Evolutionary conservation across 2,797 vertebrate genomes (phyloP).

Genomic region (Pipistrellus pipistrellus): DNA sequence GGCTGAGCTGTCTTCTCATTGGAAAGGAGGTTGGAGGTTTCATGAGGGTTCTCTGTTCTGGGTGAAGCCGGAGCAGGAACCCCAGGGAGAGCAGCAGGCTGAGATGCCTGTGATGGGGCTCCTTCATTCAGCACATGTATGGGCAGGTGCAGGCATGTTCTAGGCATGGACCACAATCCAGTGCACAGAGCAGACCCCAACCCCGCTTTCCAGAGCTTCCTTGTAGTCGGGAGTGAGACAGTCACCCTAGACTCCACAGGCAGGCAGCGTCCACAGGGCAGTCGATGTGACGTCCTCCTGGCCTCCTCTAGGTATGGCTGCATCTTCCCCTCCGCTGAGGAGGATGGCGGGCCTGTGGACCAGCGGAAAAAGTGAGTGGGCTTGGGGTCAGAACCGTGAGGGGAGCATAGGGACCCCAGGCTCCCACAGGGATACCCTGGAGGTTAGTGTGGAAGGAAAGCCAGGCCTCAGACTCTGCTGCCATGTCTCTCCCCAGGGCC

Average conservation of each 20-base stretch:
- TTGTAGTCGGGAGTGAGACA: background rate
- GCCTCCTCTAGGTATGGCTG: background rate
- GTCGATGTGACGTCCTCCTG: background rate
- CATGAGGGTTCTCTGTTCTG: background rate
- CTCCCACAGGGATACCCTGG: too few species aligned
- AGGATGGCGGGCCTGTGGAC: slow-evolving; percentile 52
- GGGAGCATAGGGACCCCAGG: background rate
- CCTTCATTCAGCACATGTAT: background rate
- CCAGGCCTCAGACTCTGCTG: too few species aligned
- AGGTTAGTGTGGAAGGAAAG: too few species aligned
- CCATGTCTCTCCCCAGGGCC: too few species aligned
- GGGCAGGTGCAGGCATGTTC: background rate
- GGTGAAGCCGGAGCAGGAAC: background rate
- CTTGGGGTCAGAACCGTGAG: background rate
- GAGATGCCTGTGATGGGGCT: background rate
- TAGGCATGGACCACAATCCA: background rate
- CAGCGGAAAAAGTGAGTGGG: slow-evolving; percentile 79
- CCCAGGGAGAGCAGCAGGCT: background rate
- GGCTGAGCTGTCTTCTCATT: too few species aligned
- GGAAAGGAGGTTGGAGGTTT: background rate
- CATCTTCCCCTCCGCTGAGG: background rate
- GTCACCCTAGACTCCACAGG: too few species aligned
- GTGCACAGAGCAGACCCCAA: background rate
- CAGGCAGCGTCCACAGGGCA: background rate
- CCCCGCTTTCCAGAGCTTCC: background rate